Percentiles rank a stretch among this genome's conserved stretches.
These are phyloP conservation scores for Conopomorpha cramerella DNA, from an alignment of 1,140 invertebrate species.

Conservation along the genomic window DNA sequence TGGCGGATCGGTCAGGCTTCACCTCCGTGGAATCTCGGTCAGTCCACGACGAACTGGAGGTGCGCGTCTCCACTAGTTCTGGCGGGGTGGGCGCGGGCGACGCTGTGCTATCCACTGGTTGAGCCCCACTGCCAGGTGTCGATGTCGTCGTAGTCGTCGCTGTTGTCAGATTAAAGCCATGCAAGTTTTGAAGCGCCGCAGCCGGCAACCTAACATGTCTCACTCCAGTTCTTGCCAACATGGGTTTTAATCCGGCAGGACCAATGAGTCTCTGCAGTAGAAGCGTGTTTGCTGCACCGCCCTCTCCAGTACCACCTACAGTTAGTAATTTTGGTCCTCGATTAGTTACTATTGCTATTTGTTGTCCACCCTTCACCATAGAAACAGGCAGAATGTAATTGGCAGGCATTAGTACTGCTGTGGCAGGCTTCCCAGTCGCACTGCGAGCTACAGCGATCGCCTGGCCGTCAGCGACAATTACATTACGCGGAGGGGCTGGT, in stretches of 20 bases:
- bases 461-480: conserved; percentile 63
- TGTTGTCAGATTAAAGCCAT: conserved; percentile 43
- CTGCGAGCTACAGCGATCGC: conserved; percentile 50
- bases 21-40: conserved; percentile 24
- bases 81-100: conserved; percentile 24
- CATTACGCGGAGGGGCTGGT: conserved; percentile 49
- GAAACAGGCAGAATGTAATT: conserved; percentile 73
- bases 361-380: conserved; percentile 70
- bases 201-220: conserved; percentile 50
- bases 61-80: conserved; percentile 29
- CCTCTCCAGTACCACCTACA: conserved; percentile 42
- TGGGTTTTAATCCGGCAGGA: conserved; percentile 50
- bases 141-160: too few species aligned
- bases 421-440: conserved; percentile 52
- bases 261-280: conserved; percentile 46
- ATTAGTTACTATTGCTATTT: conserved; percentile 71
- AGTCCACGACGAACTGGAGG: conserved; percentile 30
- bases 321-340: conserved; percentile 69
- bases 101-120: conserved; percentile 29
- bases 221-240: conserved; percentile 44
- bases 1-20: conserved; percentile 32
- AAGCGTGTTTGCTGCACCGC: conserved; percentile 60
- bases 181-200: conserved; percentile 50
- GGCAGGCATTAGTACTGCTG: conserved; percentile 68
- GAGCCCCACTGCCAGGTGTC: too few species aligned